Evolutionary conservation across 2,888 invertebrate genomes (phyloP), one percentile per base, ranked within the genome.

Genomic region (Ectobius pallidus): DNA sequence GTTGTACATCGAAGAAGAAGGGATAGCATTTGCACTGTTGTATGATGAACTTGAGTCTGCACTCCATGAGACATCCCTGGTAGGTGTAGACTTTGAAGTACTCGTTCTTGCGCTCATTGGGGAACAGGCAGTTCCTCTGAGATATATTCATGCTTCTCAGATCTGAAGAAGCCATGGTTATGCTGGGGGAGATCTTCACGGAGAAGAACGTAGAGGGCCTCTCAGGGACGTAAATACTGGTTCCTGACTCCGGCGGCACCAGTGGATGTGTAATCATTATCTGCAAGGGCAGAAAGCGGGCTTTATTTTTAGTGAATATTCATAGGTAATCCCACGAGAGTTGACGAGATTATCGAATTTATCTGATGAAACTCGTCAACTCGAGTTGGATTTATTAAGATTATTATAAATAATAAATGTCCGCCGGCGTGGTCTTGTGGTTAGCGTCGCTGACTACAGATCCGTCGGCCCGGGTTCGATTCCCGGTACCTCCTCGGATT

Each of bases 1-100:
- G 7, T 34, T 34, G 34, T 7, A 34, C 11, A 34, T 34, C 34
- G 11, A 78, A 80, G 62, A 78, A 78, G 67, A 79, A 80, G 1
- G 79, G 79, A n/a, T 76, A 70, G 70, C 79, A 80, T 7, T 73
- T 72, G 27, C 79, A 80, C 69, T 76, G 74, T 63, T 77, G 9
- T 16, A 77, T 32, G 69, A 79, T 70, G 73, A 77, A 78, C n/a
- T 77, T 67, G 62, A 79, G 75, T 34, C 79, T 73, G 70, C 79
- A 79, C 69, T 79, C 78, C 22, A 79, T 76, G 7, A 78, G 76
- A 58, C 79, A 80, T 16, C 76, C 76, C 62, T 75, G 76, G 67
- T 77, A 77, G 0, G 79, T 77, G 67, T 78, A 80, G 7, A 76
- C 72, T 30, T 69, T 72, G 4, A 77, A 73, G 2, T 78, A 70